Evolutionary conservation across 2,888 invertebrate genomes (phyloP).

Genomic region (Anthrax anthrax): DNA sequence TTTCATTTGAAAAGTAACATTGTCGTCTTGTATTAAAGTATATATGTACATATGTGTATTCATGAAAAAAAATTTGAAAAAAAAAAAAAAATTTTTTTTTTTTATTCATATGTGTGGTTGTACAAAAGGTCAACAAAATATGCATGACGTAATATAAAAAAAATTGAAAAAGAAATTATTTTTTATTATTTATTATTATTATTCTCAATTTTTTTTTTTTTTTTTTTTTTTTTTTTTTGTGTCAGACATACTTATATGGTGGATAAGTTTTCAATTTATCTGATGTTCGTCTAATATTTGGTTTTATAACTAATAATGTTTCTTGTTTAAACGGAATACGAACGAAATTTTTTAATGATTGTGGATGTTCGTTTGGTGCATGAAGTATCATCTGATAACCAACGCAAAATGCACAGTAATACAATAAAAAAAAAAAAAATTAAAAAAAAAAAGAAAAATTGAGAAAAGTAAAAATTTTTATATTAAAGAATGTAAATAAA

Average conservation of each 20-base stretch:
- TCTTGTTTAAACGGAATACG: slow-evolving; percentile 47
- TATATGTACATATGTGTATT: too few relatives aligned
- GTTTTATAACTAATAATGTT: slow-evolving; percentile 47
- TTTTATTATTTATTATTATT: not conserved
- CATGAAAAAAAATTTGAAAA: too few relatives aligned
- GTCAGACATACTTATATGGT: slow-evolving; percentile 35
- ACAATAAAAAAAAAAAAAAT: too few relatives aligned
- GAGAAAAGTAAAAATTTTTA: too few relatives aligned
- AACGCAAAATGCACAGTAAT: too few relatives aligned
- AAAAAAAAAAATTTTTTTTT: too few relatives aligned
- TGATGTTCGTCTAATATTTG: slow-evolving; percentile 53
- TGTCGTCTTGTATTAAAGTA: slow-evolving; percentile 41
- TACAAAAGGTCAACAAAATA: too few relatives aligned
- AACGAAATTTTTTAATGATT: slow-evolving; percentile 47
- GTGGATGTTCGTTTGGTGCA: slow-evolving; percentile 47
- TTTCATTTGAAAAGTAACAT: slow-evolving; percentile 47
- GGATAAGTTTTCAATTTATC: slow-evolving; percentile 40
- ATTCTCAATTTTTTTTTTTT: too few relatives aligned
- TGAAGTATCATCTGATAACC: slow-evolving; percentile 45
- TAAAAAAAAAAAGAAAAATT: too few relatives aligned
- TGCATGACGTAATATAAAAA: too few relatives aligned
- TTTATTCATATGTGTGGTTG: too few relatives aligned
- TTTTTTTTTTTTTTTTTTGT: too few relatives aligned
- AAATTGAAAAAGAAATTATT: not conserved
- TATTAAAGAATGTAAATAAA: not conserved